phyloP scores from a whole-genome alignment of 2,113 vertebrate genomes.

The Psilopogon haemacephalus region DNA sequence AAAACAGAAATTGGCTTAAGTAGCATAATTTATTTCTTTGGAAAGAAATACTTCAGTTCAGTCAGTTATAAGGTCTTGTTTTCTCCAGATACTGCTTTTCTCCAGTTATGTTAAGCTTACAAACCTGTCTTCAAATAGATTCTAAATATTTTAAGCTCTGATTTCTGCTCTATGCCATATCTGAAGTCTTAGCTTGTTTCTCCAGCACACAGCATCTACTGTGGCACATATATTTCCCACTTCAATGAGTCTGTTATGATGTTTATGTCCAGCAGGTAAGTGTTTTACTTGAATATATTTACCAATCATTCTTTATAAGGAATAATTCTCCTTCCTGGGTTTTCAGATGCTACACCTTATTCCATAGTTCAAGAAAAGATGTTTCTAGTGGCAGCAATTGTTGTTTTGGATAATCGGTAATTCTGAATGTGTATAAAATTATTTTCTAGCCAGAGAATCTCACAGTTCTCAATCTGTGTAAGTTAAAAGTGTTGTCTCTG shows the following conservation, averaged over 20 bases:
- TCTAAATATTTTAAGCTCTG: background rate
- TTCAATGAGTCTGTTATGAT: background rate
- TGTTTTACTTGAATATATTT: background rate
- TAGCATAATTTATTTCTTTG: background rate
- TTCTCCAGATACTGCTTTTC: background rate
- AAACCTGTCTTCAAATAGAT: background rate
- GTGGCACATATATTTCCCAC: background rate
- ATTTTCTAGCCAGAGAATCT: background rate
- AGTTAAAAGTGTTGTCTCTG: background rate
- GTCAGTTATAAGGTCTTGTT: background rate
- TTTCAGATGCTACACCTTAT: background rate
- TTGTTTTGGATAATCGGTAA: background rate
- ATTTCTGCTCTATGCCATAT: background rate
- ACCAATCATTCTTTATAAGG: background rate
- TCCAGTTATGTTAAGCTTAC: background rate
- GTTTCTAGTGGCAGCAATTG: background rate
- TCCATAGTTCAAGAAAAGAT: background rate
- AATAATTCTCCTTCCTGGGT: background rate
- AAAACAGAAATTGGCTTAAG: background rate
- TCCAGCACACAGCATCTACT: background rate
- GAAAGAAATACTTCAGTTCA: background rate
- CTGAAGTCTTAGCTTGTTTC: background rate
- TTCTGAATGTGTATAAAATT: background rate
- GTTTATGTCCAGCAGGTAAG: background rate
- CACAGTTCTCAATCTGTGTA: background rate